Base-by-base conservation (phyloP, 2,113 vertebrate species). In the Chitala chitala region DNA sequence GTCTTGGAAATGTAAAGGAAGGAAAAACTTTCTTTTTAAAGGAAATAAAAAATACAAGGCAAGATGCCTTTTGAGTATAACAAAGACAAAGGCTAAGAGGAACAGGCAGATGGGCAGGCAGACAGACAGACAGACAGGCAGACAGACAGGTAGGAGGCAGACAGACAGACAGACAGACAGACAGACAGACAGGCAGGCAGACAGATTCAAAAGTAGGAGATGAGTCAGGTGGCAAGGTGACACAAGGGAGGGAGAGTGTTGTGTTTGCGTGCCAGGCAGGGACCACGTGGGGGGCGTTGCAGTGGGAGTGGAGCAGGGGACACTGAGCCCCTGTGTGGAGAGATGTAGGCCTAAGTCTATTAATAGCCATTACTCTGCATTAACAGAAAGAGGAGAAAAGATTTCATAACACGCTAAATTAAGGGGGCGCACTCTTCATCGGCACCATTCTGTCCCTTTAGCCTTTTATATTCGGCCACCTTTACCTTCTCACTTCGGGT, bases 141-240 rank as follows among this genome's bases (percentile, higher is more conserved):
- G 31, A 17, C 24, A 70, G 29, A 53, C 68, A 53, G 68, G 68
- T 69, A n/a, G 40, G 36, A 74, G 44, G 17, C 44, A 51, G 59
- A 17, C 33, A 63, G 59, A 48, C 50, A 3, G 48, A 54, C 69
- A 55, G 69, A 38, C 20, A 20, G 51, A 31, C 50, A 3, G 48
- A 54, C 69, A 55, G 69, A 38, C 20, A 20, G 51, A 31, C n/a
- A n/a, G 59, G 51, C 50, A 3, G 48, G 38, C 69, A 55, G 69
- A 38, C 20, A 20, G 51, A 31, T 9, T 29, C 4, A n/a, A 70
- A 54, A 38, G 29, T 46, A 54, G 42, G 0, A 13, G 50, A 31
- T n/a, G 29, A 70, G 29, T 70, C 68, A 53, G 68, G 68, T 69
- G 26, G 40, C 54, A 74, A 46, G 17, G 58, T 64, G 59, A 17